These are phyloP conservation scores for Otolemur garnettii DNA, from an alignment of 2,113 vertebrate genomes.

Conservation along the genomic window DNA sequence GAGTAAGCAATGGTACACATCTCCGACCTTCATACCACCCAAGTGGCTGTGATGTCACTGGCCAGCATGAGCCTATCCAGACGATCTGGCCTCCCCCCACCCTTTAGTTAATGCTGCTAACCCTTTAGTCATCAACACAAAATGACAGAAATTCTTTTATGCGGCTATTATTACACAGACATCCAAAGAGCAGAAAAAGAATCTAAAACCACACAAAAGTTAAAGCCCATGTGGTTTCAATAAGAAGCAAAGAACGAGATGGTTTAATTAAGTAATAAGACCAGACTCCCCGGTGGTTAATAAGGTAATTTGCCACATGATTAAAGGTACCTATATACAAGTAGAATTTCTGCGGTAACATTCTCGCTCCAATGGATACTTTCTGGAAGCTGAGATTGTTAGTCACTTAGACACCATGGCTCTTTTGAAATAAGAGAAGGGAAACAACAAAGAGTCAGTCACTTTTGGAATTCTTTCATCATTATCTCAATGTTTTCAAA, in stretches of 20 bases:
- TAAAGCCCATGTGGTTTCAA: constrained; percentile 82
- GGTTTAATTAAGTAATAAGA: constrained; percentile 84
- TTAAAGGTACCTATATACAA: constrained; percentile 73
- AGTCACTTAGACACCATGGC: neutral
- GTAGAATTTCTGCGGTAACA: constrained; percentile 65
- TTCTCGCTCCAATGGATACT: neutral
- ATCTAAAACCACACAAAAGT: constrained; percentile 79
- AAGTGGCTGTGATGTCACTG: constrained; percentile 84
- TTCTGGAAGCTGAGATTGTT: constrained; percentile 48
- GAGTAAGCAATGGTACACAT: constrained; percentile 73
- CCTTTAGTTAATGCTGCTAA: constrained; percentile 77
- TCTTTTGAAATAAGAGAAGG: constrained; percentile 57
- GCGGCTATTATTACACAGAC: constrained; percentile 75
- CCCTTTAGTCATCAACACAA: constrained; percentile 84
- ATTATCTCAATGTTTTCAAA: constrained; percentile 31
- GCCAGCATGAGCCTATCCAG: constrained; percentile 80
- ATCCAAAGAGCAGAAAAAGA: constrained; percentile 39
- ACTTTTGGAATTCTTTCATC: neutral
- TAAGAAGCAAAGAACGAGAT: constrained; percentile 77
- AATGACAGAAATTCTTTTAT: constrained; percentile 84
- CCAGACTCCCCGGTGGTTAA: constrained; percentile 73
- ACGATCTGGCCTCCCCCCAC: constrained; percentile 29
- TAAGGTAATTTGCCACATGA: constrained; percentile 77
- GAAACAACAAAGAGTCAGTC: neutral
- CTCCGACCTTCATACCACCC: constrained; percentile 87